Base-by-base conservation (phyloP, 2,888 invertebrate genomes). In the Rhabditophanes sp. region DNA sequence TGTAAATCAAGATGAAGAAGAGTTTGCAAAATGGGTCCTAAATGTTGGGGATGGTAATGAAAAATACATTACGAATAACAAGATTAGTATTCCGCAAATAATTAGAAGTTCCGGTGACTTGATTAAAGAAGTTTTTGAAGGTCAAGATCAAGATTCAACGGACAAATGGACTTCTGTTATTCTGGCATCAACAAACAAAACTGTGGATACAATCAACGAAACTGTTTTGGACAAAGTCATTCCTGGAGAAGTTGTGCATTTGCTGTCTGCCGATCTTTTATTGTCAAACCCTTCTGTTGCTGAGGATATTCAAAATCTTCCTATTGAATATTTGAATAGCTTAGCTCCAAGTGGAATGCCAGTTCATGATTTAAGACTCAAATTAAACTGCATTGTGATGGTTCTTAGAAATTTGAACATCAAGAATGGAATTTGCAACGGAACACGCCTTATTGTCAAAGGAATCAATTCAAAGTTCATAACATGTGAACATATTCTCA, bases 11-110 rank as follows among this genome's bases (percentile, higher is more conserved):
- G 24, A 15, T 2, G 25, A 27, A 14, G 14, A 37, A 3, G 24
- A 40, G 3, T 40, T 42, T 30, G 35, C 43, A 4, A 35, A 9
- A 2, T 14, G 17, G 9, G 19, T 35, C 15, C 12, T 38, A 7
- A 17, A 36, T 14, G 12, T 36, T 15, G 37, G 37, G 5, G 14
- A 40, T 21, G 37, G 37, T 28, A 4, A 3, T 17, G 17, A 17
- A 20, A 5, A n/a, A n/a, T 26, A 31, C 29, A 5, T 2, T n/a
- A n/a, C n/a, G 18, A 11, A 26, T 17, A 30, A 26, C 18, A 20
- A 16, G 15, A 14, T 31, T 14, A n/a, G 11, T 14, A 11, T 26
- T 14, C 37, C 3, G 27, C 12, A 22, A 18, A 19, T 27, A 20
- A 15, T 22, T 25, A n/a, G 20, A 17, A 15, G 15, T 9, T 25